These are phyloP conservation scores for Lepidochrysops patricia DNA, from an alignment of 2,888 invertebrate species.

Conservation along the genomic window DNA sequence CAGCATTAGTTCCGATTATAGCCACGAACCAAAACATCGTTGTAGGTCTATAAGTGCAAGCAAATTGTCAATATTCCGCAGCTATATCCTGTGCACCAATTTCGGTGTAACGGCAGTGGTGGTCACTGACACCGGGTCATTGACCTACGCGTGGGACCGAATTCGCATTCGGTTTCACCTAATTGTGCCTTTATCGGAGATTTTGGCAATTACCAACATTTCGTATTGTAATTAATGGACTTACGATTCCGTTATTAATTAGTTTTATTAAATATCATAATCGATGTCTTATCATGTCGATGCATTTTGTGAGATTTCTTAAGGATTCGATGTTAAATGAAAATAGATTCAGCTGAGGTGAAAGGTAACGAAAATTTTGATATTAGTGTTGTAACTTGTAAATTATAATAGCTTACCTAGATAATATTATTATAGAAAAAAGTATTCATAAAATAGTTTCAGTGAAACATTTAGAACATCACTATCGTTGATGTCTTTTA, in stretches of 20 bases:
- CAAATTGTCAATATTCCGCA: constrained; percentile 2
- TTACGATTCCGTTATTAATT: neutral
- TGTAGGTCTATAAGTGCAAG: constrained; percentile 2
- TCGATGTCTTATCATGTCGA: too few relatives aligned
- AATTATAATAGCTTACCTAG: too few relatives aligned
- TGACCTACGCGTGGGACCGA: constrained; percentile 29
- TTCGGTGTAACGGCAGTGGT: constrained; percentile 34
- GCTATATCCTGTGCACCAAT: constrained; percentile 21
- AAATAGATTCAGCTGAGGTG: too few relatives aligned
- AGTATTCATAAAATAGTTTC: too few relatives aligned
- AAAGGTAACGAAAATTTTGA: too few relatives aligned
- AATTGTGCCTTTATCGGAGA: neutral
- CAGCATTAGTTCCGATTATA: too few relatives aligned
- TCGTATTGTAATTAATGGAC: neutral
- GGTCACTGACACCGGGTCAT: constrained; percentile 34
- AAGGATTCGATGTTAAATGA: neutral
- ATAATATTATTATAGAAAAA: too few relatives aligned
- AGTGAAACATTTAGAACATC: neutral
- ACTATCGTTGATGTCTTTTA: constrained; percentile 6
- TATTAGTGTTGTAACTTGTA: neutral
- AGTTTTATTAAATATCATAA: neutral
- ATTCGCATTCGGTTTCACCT: constrained; percentile 20
- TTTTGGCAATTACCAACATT: neutral
- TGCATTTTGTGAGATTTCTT: too few relatives aligned
- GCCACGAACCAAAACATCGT: too few relatives aligned